Evolutionary conservation across 2,797 vertebrate genomes (phyloP).

Genomic region (Poeciliopsis gracilis): DNA sequence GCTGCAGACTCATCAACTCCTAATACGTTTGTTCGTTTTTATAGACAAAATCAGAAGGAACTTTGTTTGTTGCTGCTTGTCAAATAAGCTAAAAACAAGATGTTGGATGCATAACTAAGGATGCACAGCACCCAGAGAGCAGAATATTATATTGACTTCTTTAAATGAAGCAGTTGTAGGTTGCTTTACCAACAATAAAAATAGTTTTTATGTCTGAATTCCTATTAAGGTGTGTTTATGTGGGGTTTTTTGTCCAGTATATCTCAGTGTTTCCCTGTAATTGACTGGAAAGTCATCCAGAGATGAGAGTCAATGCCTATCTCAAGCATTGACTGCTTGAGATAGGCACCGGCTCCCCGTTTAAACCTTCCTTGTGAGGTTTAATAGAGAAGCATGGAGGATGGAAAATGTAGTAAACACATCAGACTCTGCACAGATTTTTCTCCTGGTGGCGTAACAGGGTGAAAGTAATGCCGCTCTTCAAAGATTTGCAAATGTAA

Average conservation of each 20-base stretch:
- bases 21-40: neutral
- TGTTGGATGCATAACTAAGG: neutral
- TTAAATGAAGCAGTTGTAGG: neutral
- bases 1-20: neutral
- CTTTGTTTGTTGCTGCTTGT: neutral
- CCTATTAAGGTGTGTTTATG: neutral
- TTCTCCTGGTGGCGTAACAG: neutral
- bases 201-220: neutral
- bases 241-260: neutral
- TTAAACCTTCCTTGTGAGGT: constrained; percentile 1
- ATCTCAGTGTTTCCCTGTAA: neutral
- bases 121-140: neutral
- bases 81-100: constrained; percentile 7
- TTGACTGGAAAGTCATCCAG: neutral
- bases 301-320: too few species aligned
- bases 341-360: neutral
- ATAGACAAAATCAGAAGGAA: neutral
- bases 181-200: neutral
- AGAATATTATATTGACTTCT: neutral
- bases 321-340: neutral
- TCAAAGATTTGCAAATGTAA: neutral
- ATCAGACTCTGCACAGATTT: neutral
- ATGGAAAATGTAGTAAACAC: constrained; percentile 1
- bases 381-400: neutral
- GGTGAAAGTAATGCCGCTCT: neutral